Base-by-base conservation (phyloP, 2,797 vertebrate species). In the Phalloptychus januarius region DNA sequence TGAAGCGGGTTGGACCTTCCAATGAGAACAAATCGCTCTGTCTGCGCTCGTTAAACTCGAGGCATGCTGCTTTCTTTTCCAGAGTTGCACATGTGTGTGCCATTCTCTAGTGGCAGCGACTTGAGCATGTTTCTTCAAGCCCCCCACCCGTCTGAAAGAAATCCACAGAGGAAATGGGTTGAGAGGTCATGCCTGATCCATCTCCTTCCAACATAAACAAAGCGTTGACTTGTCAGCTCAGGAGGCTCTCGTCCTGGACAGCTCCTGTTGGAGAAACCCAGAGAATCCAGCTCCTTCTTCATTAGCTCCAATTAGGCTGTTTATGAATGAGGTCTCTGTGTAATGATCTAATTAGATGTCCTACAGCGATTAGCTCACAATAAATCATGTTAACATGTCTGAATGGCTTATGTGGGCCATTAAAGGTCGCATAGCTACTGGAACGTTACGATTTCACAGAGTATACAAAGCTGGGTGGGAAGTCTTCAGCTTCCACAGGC, bases 141-240 rank as follows among this genome's bases (percentile, higher is more conserved):
- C 79, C 71, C 36, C 72, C 36, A 6, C 38, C 65, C 25, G 2
- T 16, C 38, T 4, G 80, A 79, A 75, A 73, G 72, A 78, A 78
- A 72, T 80, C 73, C 77, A 75, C 78, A 79, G 80, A 91, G 91
- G 91, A 93, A 93, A 86, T 79, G 80, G 84, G 83, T 65, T 72
- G 70, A 89, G 81, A 87, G 92, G 90, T 91, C 77, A 54, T 11
- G 70, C 67, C 82, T 28, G 79, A 86, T 88, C 86, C 81, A 52
- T 88, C 88, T 93, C 89, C 88, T 63, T 7, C 67, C n/a, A 88
- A 89, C 79, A 76, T 87, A 91, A 93, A 93, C 91, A 91, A 75
- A 78, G 42, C 54, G 33, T 65, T 50, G 83, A n/a, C 58, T 76
- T 33, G 70, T 67, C 44, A 36, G 58, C 65, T 52, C 77, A 85